Evolutionary conservation across 2,888 invertebrate species (phyloP).

Genomic region (Malachius bipustulatus): DNA sequence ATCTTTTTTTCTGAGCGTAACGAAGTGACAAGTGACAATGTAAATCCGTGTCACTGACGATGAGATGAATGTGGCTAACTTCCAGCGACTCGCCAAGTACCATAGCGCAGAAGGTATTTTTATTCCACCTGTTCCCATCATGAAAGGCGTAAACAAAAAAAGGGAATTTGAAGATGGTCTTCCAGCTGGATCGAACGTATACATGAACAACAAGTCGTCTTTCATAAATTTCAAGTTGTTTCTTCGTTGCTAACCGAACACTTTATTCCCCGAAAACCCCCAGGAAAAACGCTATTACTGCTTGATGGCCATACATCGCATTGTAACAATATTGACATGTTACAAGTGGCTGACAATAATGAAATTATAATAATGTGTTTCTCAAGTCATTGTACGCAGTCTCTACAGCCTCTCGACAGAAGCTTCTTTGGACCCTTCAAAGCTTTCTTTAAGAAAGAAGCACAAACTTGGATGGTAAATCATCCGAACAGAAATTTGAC

Average conservation of each 20-base stretch:
- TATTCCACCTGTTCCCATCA: conserved; percentile 9
- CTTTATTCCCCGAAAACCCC: conserved; percentile 6
- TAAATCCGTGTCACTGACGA: no score
- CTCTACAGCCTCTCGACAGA: conserved; percentile 20
- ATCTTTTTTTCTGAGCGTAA: no score
- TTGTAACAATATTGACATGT: conserved; percentile 16
- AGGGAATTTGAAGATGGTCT: conserved; percentile 12
- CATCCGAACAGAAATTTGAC: conserved; percentile 12
- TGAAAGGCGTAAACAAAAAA: conserved; percentile 12
- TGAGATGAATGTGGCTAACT: no score
- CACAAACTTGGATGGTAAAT: conserved; percentile 10
- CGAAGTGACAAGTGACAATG: no score
- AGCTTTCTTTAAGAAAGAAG: no score
- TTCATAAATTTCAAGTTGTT: conserved; percentile 16
- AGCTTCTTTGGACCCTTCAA: conserved; percentile 5
- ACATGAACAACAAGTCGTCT: conserved; percentile 13
- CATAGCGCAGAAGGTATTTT: conserved; percentile 11
- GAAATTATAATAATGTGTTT: conserved; percentile 21
- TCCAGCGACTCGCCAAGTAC: conserved; percentile 11
- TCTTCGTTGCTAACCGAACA: conserved; percentile 16
- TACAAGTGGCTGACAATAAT: conserved; percentile 21
- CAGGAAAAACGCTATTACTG: conserved; percentile 20
- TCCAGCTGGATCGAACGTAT: conserved; percentile 14
- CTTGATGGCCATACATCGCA: conserved; percentile 26
- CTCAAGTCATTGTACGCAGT: conserved; percentile 18